These are phyloP conservation scores for Oopsacas minuta DNA, from an alignment of 37 sponge, comb jelly and placozoan genomes.

Conservation along the genomic window DNA sequence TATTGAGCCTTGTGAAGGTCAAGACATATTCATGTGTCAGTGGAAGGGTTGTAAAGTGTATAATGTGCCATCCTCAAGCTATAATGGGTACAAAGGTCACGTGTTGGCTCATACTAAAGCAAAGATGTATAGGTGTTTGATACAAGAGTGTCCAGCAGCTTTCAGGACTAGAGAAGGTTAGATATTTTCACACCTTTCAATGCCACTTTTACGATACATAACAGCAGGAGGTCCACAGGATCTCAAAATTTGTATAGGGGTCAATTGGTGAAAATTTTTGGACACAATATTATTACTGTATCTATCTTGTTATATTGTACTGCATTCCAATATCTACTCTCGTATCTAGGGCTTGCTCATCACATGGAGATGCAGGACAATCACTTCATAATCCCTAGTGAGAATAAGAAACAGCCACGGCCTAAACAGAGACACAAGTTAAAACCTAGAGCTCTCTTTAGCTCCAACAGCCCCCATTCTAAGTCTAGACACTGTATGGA, in stretches of 20 bases:
- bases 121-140: constrained; percentile 4
- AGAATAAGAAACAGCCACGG: not conserved
- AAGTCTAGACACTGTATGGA: not conserved
- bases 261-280: not conserved
- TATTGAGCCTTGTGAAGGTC: not conserved
- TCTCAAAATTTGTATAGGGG: no score
- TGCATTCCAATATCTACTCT: not conserved
- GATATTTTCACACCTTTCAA: not conserved
- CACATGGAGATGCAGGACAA: constrained; percentile 11
- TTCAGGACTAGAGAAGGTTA: not conserved
- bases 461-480: not conserved
- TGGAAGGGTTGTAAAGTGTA: not conserved
- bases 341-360: not conserved
- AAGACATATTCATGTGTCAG: not conserved
- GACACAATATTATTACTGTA: not conserved
- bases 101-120: not conserved
- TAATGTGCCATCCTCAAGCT: not conserved
- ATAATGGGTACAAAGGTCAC: not conserved
- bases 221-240: no score
- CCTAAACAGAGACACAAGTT: not conserved
- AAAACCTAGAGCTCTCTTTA: not conserved
- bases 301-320: no score
- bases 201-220: no score
- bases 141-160: not conserved
- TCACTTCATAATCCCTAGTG: not conserved